These are phyloP conservation scores for Microtus montanus DNA, from an alignment of 2,113 vertebrate species.

Conservation along the genomic window DNA sequence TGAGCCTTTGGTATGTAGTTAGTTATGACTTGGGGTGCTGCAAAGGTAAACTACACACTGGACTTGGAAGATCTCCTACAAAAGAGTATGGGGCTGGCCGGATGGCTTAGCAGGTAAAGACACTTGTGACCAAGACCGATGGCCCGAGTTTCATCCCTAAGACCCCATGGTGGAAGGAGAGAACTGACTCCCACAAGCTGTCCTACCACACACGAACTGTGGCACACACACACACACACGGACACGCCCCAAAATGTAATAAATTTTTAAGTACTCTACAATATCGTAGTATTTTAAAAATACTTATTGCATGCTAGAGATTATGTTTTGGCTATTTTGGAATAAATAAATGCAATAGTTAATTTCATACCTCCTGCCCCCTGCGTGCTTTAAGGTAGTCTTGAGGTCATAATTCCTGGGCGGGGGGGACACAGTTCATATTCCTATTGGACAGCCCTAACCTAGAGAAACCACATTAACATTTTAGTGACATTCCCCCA, in stretches of 20 bases:
- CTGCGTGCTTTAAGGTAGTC: neutral
- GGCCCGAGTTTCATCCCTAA: neutral
- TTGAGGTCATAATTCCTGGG: neutral
- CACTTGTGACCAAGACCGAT: neutral
- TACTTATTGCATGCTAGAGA: neutral
- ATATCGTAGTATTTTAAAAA: conserved; percentile 22
- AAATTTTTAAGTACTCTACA: neutral
- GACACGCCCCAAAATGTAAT: neutral
- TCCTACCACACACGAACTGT: neutral
- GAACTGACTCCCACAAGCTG: neutral
- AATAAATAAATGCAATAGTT: neutral
- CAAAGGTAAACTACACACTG: neutral
- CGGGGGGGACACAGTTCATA: neutral
- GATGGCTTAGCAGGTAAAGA: neutral
- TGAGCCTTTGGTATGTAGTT: neutral
- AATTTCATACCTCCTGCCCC: neutral
- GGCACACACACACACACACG: neutral
- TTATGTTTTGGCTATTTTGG: neutral
- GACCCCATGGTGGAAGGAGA: neutral
- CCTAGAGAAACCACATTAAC: neutral
- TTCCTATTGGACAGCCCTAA: neutral
- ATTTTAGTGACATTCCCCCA: neutral
- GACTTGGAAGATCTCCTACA: neutral
- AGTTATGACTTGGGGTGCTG: neutral
- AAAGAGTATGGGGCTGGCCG: neutral